Percentiles rank a stretch among this genome's conserved stretches.
phyloP scores from a whole-genome alignment of 1,140 invertebrate genomes.

The Drosophila kikkawai region DNA sequence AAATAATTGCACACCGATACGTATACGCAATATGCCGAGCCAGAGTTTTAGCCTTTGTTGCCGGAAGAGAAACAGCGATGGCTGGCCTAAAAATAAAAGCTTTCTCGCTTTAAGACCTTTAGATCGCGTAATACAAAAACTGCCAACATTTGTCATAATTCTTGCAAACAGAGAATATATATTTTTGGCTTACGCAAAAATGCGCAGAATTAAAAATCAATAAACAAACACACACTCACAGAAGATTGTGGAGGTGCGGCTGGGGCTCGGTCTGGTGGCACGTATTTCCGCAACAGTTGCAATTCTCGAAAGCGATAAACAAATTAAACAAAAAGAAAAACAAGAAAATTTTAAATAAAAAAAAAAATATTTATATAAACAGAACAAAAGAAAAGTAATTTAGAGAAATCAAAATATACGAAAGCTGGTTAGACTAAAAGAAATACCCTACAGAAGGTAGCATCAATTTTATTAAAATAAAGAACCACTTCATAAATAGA shows the following conservation, averaged over 20 bases:
- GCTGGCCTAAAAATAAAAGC: slow-evolving; percentile 7
- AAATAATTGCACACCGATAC: slow-evolving; percentile 32
- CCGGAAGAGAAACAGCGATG: slow-evolving; percentile 29
- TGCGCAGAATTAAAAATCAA: slow-evolving; percentile 71
- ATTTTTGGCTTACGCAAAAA: slow-evolving; percentile 36
- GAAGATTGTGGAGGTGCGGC: background rate
- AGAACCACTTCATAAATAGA: no score
- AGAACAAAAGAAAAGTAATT: slow-evolving; percentile 23
- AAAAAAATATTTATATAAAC: slow-evolving; percentile 14
- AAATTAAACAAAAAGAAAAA: slow-evolving; percentile 63
- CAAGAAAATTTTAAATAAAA: slow-evolving; percentile 25
- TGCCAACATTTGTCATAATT: slow-evolving; percentile 33
- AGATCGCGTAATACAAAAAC: slow-evolving; percentile 19
- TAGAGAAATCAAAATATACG: background rate
- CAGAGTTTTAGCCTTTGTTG: slow-evolving; percentile 21
- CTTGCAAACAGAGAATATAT: slow-evolving; percentile 33
- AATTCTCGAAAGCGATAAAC: slow-evolving; percentile 64
- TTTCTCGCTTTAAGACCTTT: slow-evolving; percentile 22
- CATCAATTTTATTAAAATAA: no score
- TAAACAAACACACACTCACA: slow-evolving; percentile 52
- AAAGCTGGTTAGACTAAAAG: background rate
- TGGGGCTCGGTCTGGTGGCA: slow-evolving; percentile 22
- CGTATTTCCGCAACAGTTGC: slow-evolving; percentile 77
- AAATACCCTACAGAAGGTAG: background rate
- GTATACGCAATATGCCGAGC: slow-evolving; percentile 30